Evolutionary conservation across 2,888 invertebrate genomes (phyloP).

Genomic region (Acrobasis repandana): DNA sequence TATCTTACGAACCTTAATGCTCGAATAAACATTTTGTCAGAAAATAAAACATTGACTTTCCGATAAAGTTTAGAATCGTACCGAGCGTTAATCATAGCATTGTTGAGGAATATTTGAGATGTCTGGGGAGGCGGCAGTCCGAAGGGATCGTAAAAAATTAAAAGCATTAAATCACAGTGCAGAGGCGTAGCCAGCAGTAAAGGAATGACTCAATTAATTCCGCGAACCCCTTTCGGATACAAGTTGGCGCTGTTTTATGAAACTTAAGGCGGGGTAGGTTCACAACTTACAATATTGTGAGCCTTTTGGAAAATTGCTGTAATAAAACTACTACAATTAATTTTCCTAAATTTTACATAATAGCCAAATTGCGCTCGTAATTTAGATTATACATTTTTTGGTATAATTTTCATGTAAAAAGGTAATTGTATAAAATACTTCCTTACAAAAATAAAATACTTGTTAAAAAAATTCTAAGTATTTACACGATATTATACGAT

Average conservation of each 20-base stretch:
- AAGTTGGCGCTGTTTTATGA: neutral
- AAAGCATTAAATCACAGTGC: constrained; percentile 7
- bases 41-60: constrained; percentile 1
- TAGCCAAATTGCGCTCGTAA: too few species aligned
- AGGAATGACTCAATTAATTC: constrained; percentile 1
- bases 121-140: neutral
- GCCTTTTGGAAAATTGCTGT: too few species aligned
- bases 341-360: too few species aligned
- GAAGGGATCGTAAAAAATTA: constrained; percentile 7
- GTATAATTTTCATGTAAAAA: too few species aligned
- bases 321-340: too few species aligned
- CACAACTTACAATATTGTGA: too few species aligned
- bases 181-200: neutral
- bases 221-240: neutral
- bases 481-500: too few species aligned
- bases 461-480: too few species aligned
- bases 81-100: constrained; percentile 8
- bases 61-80: neutral
- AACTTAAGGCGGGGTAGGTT: too few species aligned
- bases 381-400: too few species aligned
- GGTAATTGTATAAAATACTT: too few species aligned
- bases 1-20: neutral
- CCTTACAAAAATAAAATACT: too few species aligned
- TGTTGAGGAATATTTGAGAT: constrained; percentile 1
- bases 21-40: neutral